Evolutionary conservation across 2,797 vertebrate genomes (phyloP).

Genomic region (Poecilia picta): DNA sequence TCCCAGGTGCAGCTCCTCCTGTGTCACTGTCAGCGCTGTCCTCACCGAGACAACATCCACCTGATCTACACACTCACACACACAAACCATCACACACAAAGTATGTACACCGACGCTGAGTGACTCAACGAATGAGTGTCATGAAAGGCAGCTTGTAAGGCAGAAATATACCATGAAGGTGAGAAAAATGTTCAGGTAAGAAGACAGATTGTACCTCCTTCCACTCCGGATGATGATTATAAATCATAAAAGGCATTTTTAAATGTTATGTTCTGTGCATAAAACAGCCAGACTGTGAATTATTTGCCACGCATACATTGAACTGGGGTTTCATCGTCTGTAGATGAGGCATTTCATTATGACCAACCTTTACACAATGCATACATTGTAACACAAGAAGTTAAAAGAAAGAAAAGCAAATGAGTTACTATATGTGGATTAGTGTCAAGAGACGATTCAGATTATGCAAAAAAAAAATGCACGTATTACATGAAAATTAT

Average conservation of each 20-base stretch:
- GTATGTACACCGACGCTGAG: conserved; percentile 61
- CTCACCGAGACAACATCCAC: conserved; percentile 47
- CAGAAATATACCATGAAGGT: conserved; percentile 62
- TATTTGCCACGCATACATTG: conserved; percentile 35
- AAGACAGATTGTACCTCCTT: conserved; percentile 17
- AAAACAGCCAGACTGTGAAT: conserved; percentile 22
- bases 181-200: conserved; percentile 19
- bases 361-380: conserved; percentile 23
- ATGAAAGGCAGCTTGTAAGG: conserved; percentile 75
- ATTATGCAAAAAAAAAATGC: conserved; percentile 23
- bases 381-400: conserved; percentile 33
- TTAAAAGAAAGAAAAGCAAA: conserved; percentile 23
- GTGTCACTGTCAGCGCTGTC: conserved; percentile 31
- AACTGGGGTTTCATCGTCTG: conserved; percentile 27
- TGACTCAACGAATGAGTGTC: conserved; percentile 43
- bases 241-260: conserved; percentile 56
- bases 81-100: conserved; percentile 51
- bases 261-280: conserved; percentile 16
- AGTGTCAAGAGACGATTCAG: conserved; percentile 23
- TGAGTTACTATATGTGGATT: background rate
- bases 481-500: conserved; percentile 25
- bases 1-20: conserved; percentile 36
- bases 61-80: conserved; percentile 50
- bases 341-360: conserved; percentile 29
- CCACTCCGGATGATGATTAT: conserved; percentile 12